Conservation (phyloP, 2,797 vertebrate species). For the Sternotherus odoratus region DNA sequence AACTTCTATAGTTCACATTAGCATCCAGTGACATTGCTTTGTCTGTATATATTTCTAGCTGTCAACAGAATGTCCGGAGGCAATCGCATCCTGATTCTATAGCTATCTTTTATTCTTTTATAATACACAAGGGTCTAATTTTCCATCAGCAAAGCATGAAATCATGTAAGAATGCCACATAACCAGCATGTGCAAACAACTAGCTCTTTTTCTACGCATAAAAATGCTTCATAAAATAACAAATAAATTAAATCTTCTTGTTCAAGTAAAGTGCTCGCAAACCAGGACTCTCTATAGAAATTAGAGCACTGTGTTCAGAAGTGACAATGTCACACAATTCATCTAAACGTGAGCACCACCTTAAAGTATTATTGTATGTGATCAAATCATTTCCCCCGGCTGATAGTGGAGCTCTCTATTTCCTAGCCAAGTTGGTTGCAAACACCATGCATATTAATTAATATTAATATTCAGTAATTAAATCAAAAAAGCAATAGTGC, state of each 20-base stretch:
- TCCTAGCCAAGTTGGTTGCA: constrained; percentile 30
- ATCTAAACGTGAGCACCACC: constrained; percentile 44
- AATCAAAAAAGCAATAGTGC: constrained; percentile 51
- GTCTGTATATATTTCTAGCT: constrained; percentile 96
- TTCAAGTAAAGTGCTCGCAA: constrained; percentile 82
- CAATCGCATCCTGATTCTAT: constrained; percentile 91
- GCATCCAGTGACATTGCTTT: constrained; percentile 93
- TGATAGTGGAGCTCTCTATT: constrained; percentile 53
- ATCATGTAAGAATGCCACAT: constrained; percentile 93
- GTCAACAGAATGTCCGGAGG: constrained; percentile 97
- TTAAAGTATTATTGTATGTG: constrained; percentile 46
- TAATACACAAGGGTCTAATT: constrained; percentile 94
- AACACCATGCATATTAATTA: constrained; percentile 51
- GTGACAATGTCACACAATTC: constrained; percentile 31
- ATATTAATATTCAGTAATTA: constrained; percentile 65
- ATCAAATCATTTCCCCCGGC: constrained; percentile 41
- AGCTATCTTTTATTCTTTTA: constrained; percentile 90
- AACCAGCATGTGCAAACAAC: constrained; percentile 91
- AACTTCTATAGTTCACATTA: constrained; percentile 95
- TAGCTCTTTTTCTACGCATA: constrained; percentile 85
- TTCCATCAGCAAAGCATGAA: constrained; percentile 99
- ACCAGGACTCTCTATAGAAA: constrained; percentile 68
- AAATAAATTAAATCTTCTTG: constrained; percentile 87
- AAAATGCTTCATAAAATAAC: constrained; percentile 86
- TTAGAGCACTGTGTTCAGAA: constrained; percentile 52